Percentiles rank a stretch among this genome's conserved stretches.
These are phyloP conservation scores for Rhyacophila evoluta DNA, from an alignment of 2,888 invertebrate species.

Conservation along the genomic window DNA sequence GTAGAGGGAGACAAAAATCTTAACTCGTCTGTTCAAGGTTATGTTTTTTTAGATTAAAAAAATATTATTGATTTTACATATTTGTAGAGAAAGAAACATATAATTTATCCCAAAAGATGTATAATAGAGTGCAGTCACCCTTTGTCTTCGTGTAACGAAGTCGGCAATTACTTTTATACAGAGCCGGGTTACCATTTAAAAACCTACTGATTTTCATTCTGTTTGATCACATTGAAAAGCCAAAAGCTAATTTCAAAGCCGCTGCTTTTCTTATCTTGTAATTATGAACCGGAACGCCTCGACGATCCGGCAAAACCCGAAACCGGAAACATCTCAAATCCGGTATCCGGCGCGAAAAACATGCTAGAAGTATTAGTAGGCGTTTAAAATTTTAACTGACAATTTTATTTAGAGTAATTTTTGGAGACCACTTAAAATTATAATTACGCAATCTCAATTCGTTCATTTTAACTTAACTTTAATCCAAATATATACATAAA, in stretches of 20 bases:
- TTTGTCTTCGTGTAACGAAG: not conserved
- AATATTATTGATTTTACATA: no score
- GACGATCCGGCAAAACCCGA: conserved; percentile 18
- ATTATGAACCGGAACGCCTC: conserved; percentile 17
- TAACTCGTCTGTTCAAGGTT: no score
- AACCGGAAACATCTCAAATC: not conserved
- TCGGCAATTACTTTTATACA: conserved; percentile 19
- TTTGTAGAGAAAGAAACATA: no score
- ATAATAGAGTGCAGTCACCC: not conserved
- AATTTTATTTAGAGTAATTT: not conserved
- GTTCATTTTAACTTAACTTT: no score
- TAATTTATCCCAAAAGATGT: no score
- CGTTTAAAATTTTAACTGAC: not conserved
- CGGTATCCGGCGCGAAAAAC: conserved; percentile 19
- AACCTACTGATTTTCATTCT: conserved; percentile 24
- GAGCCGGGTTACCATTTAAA: conserved; percentile 19
- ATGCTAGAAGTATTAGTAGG: not conserved
- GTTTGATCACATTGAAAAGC: conserved; percentile 19
- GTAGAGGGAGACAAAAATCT: no score
- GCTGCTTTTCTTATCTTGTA: conserved; percentile 22
- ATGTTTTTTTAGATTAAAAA: no score
- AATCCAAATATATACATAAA: no score
- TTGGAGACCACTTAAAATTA: no score
- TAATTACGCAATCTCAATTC: no score
- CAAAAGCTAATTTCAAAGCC: conserved; percentile 22